Evolutionary conservation across 2,797 vertebrate species (phyloP).

Genomic region (Podarcis lilfordi): DNA sequence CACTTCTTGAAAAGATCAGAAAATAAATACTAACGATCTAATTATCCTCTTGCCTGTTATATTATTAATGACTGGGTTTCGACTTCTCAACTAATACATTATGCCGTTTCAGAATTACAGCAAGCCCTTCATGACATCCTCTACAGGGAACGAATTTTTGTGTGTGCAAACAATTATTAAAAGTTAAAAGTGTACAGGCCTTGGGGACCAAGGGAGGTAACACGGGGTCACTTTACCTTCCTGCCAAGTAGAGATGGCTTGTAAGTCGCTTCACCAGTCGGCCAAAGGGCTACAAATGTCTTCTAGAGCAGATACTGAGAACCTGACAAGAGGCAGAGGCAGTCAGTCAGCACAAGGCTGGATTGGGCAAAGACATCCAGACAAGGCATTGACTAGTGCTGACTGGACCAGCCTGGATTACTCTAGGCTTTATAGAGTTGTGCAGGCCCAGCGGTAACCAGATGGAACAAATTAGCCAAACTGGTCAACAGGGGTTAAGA

Average conservation of each 20-base stretch:
- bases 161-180: slow-evolving; percentile 53
- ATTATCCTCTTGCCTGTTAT: not conserved
- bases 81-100: not conserved
- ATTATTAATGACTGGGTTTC: not conserved
- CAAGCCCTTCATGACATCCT: slow-evolving; percentile 46
- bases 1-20: not conserved
- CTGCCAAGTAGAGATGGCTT: slow-evolving; percentile 72
- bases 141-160: slow-evolving; percentile 19
- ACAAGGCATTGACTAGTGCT: slow-evolving; percentile 55
- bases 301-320: slow-evolving; percentile 72
- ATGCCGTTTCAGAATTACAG: slow-evolving; percentile 44
- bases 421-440: slow-evolving; percentile 14
- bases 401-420: slow-evolving; percentile 54
- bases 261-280: slow-evolving; percentile 65
- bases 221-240: slow-evolving; percentile 71
- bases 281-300: slow-evolving; percentile 72
- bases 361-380: slow-evolving; percentile 63
- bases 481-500: not conserved
- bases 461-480: slow-evolving; percentile 26
- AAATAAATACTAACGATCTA: slow-evolving; percentile 8
- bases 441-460: slow-evolving; percentile 43
- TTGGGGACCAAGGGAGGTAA: slow-evolving; percentile 57
- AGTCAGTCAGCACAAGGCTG: slow-evolving; percentile 74
- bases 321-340: slow-evolving; percentile 74
- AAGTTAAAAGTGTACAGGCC: slow-evolving; percentile 49